phyloP scores from a whole-genome alignment of 2,888 invertebrate species.

The Drosophila demipolita region DNA sequence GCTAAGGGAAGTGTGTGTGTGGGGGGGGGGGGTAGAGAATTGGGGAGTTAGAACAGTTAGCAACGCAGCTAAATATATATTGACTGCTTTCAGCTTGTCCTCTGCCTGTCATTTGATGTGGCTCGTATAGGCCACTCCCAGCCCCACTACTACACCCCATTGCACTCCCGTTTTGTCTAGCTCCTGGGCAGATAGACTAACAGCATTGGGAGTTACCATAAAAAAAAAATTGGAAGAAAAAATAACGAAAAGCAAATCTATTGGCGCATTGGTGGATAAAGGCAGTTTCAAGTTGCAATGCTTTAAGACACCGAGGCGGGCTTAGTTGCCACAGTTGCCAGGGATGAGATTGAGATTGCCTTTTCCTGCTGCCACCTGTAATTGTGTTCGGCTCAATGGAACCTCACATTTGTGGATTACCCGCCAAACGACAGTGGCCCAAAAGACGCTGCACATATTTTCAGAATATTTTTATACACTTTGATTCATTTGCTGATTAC shows the following conservation, averaged over 20 bases:
- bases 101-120: conserved; percentile 43
- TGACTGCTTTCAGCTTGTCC: conserved; percentile 46
- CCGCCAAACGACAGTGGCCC: neutral
- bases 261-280: conserved; percentile 21
- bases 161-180: conserved; percentile 3
- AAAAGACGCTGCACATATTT: neutral
- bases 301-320: conserved; percentile 1
- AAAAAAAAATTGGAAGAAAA: conserved; percentile 1
- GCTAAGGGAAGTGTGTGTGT: neutral
- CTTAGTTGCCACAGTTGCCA: conserved; percentile 6
- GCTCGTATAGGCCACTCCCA: conserved; percentile 8
- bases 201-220: neutral
- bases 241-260: conserved; percentile 25
- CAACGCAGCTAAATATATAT: conserved; percentile 49
- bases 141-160: neutral
- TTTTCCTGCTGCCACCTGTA: neutral
- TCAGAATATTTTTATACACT: neutral
- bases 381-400: conserved; percentile 10
- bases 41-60: conserved; percentile 26
- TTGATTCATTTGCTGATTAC: too few relatives aligned
- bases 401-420: neutral
- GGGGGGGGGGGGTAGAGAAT: neutral
- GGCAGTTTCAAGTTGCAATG: conserved; percentile 25
- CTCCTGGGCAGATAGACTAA: conserved; percentile 23
- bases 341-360: neutral